phyloP scores from a whole-genome alignment of 1,140 invertebrate genomes.

The Steinernema khuongi region DNA sequence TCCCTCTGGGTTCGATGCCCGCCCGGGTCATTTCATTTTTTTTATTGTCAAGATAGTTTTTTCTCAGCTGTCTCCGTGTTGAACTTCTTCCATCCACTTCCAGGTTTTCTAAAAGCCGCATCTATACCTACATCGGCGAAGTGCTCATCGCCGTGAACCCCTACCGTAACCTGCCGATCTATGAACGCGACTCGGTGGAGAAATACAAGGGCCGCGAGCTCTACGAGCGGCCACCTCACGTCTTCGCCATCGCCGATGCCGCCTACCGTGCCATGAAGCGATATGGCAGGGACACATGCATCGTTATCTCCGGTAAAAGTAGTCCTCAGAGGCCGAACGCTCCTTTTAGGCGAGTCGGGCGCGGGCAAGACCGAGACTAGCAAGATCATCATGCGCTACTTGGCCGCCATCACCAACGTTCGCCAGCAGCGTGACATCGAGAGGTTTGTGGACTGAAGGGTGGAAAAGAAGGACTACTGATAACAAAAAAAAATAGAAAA shows the following conservation, averaged over 20 bases:
- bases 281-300: slow-evolving; percentile 82
- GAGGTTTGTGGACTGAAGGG: slow-evolving; percentile 64
- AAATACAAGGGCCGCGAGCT: slow-evolving; percentile 84
- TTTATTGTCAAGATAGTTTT: no score
- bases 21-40: slow-evolving; percentile 17
- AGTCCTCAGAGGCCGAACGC: background rate
- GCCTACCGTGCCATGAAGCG: slow-evolving; percentile 87
- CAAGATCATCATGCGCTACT: slow-evolving; percentile 98
- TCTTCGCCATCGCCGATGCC: slow-evolving; percentile 83
- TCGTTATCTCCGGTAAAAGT: slow-evolving; percentile 73
- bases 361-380: slow-evolving; percentile 95
- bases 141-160: slow-evolving; percentile 86
- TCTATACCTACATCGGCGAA: slow-evolving; percentile 89
- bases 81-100: no score
- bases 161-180: slow-evolving; percentile 78
- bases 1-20: no score
- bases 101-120: slow-evolving; percentile 80
- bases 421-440: slow-evolving; percentile 87
- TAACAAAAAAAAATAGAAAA: no score
- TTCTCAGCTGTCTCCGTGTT: no score
- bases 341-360: slow-evolving; percentile 75
- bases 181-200: slow-evolving; percentile 72
- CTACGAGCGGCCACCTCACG: slow-evolving; percentile 87
- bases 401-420: slow-evolving; percentile 89
- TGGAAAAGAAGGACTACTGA: no score